phyloP scores from a whole-genome alignment of 2,888 invertebrate genomes.

The Andrena trimmerana region DNA sequence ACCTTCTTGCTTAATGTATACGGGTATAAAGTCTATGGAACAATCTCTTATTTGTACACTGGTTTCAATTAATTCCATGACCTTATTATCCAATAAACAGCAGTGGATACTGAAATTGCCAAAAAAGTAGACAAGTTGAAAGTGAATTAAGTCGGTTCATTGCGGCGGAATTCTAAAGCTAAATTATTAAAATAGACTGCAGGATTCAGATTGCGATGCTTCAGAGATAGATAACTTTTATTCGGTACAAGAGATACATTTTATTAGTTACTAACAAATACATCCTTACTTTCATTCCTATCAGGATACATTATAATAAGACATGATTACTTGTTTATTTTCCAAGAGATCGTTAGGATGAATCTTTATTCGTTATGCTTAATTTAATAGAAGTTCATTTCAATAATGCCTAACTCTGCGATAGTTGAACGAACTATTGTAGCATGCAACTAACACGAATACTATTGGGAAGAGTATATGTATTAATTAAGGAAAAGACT shows the following conservation, averaged over 20 bases:
- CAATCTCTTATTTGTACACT: constrained; percentile 71
- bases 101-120: constrained; percentile 49
- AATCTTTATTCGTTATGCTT: neutral
- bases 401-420: too few relatives aligned
- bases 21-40: constrained; percentile 64
- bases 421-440: too few relatives aligned
- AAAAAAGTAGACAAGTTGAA: neutral
- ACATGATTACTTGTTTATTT: too few relatives aligned
- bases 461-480: neutral
- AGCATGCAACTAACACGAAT: too few relatives aligned
- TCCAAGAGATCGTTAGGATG: too few relatives aligned
- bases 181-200: neutral
- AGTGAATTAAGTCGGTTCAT: neutral
- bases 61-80: constrained; percentile 77
- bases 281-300: too few relatives aligned
- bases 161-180: neutral
- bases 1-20: constrained; percentile 62
- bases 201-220: neutral
- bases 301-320: too few relatives aligned
- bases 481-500: neutral
- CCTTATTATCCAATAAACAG: constrained; percentile 51
- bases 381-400: neutral
- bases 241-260: neutral
- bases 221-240: neutral
- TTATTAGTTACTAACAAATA: neutral